phyloP scores from a whole-genome alignment of 2,888 invertebrate genomes.

The Volucella zonaria region DNA sequence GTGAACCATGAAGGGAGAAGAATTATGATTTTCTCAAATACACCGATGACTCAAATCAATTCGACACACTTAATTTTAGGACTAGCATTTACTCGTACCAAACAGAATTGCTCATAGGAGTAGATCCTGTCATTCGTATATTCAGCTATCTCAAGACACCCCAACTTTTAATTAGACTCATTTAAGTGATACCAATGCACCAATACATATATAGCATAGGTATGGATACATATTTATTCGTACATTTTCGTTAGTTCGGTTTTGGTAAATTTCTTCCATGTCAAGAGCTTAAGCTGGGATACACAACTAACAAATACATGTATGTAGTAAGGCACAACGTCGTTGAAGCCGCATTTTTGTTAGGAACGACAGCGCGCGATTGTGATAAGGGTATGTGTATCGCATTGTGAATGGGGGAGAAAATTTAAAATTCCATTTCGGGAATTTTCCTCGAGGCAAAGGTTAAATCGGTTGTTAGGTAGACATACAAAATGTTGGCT shows the following conservation, averaged over 20 bases:
- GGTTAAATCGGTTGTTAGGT: conserved; percentile 15
- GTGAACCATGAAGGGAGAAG: conserved; percentile 8
- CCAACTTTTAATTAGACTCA: conserved; percentile 46
- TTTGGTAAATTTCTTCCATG: no score
- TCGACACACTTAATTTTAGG: conserved; percentile 5
- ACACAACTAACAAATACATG: no score
- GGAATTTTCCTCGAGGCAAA: conserved; percentile 24
- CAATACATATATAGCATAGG: not conserved
- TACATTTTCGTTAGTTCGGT: no score
- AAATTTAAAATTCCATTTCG: conserved; percentile 58
- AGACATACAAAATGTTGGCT: no score
- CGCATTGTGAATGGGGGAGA: not conserved
- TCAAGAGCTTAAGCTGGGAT: no score
- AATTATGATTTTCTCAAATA: conserved; percentile 50
- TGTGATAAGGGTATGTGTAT: not conserved
- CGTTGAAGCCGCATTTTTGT: not conserved
- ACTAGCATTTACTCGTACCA: conserved; percentile 1
- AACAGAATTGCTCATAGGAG: not conserved
- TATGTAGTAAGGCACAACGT: no score
- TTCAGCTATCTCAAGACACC: not conserved
- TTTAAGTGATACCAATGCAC: conserved; percentile 27
- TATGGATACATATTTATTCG: no score
- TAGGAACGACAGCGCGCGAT: not conserved
- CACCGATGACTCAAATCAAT: conserved; percentile 33
- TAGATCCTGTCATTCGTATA: not conserved